A percentile compares a stretch with the other conserved stretches of the same genome.
Evolutionary conservation across 1,140 invertebrate genomes (phyloP).

Genomic region (Brachystomella parvula): DNA sequence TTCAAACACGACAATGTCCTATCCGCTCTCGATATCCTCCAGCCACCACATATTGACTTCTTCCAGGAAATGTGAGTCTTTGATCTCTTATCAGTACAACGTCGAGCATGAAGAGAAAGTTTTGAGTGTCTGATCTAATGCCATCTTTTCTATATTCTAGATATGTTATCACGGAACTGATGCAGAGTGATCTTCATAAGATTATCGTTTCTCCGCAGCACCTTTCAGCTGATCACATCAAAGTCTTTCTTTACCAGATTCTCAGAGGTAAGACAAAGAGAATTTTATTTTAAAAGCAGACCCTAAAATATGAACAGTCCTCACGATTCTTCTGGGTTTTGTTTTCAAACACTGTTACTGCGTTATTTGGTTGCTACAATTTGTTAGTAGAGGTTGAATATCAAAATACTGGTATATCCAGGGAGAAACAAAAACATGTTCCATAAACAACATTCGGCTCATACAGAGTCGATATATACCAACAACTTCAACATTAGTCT

Average conservation of each 20-base stretch:
- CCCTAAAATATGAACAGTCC: background rate
- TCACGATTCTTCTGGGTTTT: background rate
- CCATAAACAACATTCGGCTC: no score
- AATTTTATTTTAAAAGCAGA: background rate
- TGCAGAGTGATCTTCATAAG: slow-evolving; percentile 99
- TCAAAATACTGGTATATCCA: no score
- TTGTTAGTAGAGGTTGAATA: no score
- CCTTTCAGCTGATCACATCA: slow-evolving; percentile 96
- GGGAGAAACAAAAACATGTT: background rate
- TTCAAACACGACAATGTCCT: slow-evolving; percentile 99
- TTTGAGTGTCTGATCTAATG: background rate
- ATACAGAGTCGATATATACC: no score
- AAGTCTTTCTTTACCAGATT: slow-evolving; percentile 99
- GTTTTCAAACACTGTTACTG: background rate
- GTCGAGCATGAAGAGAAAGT: background rate
- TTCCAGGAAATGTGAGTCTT: slow-evolving; percentile 94
- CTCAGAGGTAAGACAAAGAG: slow-evolving; percentile 68
- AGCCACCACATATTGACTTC: slow-evolving; percentile 93
- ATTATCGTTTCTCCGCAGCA: slow-evolving; percentile 99
- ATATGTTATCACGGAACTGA: slow-evolving; percentile 97
- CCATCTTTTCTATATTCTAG: slow-evolving; percentile 50
- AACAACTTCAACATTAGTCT: no score
- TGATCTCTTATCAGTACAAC: background rate
- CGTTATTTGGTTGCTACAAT: background rate
- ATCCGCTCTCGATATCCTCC: slow-evolving; percentile 89